Evolutionary conservation across 2,797 vertebrate genomes (phyloP), one percentile per base, ranked within the genome.

Genomic region (Arctocebus calabarensis): DNA sequence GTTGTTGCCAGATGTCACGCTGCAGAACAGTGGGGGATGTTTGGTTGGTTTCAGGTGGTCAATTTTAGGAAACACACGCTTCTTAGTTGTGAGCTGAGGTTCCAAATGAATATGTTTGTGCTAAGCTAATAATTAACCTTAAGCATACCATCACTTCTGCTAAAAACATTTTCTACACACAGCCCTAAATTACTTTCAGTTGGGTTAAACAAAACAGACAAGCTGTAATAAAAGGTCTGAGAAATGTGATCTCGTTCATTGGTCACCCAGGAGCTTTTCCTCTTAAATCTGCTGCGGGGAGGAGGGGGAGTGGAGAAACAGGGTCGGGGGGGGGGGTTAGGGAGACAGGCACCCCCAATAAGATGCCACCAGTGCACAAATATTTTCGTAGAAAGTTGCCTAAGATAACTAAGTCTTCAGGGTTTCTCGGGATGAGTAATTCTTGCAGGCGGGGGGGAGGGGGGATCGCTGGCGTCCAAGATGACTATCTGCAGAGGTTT

Each of bases 381-480:
- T 87, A 95, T 97, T 95, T 91, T 95, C 22, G 12, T 68, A 84
- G 89, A 96, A 98, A 97, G 97, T 98, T 97, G 96, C 68, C 84
- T n/a, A 85, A 95, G 81, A 95, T 78, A 94, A 95, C 96, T 78
- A 94, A 95, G 96, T 94, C 71, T 81, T 90, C 59, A 88, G 90
- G 94, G 73, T 88, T 96, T 81, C 92, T 87, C 92, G 86, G 88
- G 87, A 84, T 89, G 85, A 94, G 94, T 70, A 94, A 94, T 93
- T 93, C 70, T 61, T 43, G 79, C 75, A 89, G 84, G 86, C 32
- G 79, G 57, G 45, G 57, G 34, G 74, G n/a, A 4, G 3, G 48
- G 59, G 94, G 86, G 61, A 64, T 64, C 37, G 75, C 59, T 92
- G 20, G 43, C 79, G 71, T 71, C 84, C 93, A 62, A 74, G 84